Percentiles rank a stretch among this genome's conserved stretches.
Conservation (phyloP, 64 coral and sea anemone genomes). For the Exaiptasia diaphana region DNA sequence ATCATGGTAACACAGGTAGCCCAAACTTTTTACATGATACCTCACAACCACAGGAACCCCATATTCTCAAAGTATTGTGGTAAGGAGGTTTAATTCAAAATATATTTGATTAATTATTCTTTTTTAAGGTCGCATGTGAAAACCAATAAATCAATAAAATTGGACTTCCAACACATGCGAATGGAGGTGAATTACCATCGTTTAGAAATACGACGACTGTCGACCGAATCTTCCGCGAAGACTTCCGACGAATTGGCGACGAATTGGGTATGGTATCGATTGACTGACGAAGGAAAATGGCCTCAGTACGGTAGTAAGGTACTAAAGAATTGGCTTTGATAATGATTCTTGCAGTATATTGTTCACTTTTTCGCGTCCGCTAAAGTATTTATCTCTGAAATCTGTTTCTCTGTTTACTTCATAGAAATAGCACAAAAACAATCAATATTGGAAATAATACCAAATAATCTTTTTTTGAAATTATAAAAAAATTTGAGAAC, state of each 20-base stretch:
- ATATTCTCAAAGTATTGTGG: too few relatives aligned
- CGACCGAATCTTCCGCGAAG: slow-evolving; percentile 61
- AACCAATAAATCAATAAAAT: neutral
- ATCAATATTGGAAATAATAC: neutral
- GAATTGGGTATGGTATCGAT: slow-evolving; percentile 71
- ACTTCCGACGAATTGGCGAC: slow-evolving; percentile 34
- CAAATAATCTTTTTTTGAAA: too few relatives aligned
- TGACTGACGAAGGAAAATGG: slow-evolving; percentile 60
- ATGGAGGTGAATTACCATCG: slow-evolving; percentile 63
- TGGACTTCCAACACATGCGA: slow-evolving; percentile 74
- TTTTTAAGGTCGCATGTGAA: neutral
- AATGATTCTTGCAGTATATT: neutral
- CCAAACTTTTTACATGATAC: too few relatives aligned
- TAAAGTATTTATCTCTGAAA: too few relatives aligned
- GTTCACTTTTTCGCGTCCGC: too few relatives aligned
- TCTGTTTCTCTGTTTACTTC: too few relatives aligned
- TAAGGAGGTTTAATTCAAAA: too few relatives aligned
- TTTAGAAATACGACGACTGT: slow-evolving; percentile 58
- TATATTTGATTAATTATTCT: too few relatives aligned
- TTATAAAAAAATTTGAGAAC: too few relatives aligned
- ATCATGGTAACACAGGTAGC: too few relatives aligned
- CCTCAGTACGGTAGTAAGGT: slow-evolving; percentile 50
- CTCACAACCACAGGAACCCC: too few relatives aligned
- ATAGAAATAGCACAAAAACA: neutral
- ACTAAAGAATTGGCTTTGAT: neutral